Conservation (phyloP, 2,888 invertebrate genomes). For the Andrena minutula region DNA sequence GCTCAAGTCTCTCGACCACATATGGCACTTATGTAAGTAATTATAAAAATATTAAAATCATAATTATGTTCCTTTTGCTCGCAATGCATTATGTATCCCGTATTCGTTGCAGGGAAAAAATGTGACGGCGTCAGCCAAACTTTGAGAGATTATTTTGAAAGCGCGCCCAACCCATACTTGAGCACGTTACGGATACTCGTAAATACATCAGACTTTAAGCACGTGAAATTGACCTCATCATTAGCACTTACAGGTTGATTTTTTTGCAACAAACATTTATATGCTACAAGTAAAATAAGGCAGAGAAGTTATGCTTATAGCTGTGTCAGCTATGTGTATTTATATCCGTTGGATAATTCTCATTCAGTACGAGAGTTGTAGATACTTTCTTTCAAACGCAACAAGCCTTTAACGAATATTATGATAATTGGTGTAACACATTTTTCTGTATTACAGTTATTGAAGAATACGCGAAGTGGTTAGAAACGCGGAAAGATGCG, state of each 20-base stretch:
- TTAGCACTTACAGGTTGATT: conserved; percentile 86
- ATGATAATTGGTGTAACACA: neutral
- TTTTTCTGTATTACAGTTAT: conserved; percentile 77
- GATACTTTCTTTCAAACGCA: too few relatives aligned
- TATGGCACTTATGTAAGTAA: conserved; percentile 80
- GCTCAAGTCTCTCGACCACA: conserved; percentile 77
- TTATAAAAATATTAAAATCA: neutral
- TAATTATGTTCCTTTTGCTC: neutral
- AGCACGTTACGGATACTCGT: conserved; percentile 87
- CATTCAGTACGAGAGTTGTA: too few relatives aligned
- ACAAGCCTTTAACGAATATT: too few relatives aligned
- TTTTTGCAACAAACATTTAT: neutral
- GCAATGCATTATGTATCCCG: neutral
- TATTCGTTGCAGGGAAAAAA: conserved; percentile 85
- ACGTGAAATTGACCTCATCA: conserved; percentile 88
- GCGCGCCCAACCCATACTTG: conserved; percentile 87
- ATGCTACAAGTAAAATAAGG: neutral
- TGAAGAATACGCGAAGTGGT: conserved; percentile 83
- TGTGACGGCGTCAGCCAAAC: conserved; percentile 86
- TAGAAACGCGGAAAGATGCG: conserved; percentile 62
- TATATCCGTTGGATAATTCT: too few relatives aligned
- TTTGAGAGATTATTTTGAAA: conserved; percentile 86
- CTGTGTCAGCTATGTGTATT: neutral
- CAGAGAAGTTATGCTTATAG: neutral
- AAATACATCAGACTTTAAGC: conserved; percentile 88